Evolutionary conservation across 2,888 invertebrate genomes (phyloP).

Genomic region (Ophraella communa): DNA sequence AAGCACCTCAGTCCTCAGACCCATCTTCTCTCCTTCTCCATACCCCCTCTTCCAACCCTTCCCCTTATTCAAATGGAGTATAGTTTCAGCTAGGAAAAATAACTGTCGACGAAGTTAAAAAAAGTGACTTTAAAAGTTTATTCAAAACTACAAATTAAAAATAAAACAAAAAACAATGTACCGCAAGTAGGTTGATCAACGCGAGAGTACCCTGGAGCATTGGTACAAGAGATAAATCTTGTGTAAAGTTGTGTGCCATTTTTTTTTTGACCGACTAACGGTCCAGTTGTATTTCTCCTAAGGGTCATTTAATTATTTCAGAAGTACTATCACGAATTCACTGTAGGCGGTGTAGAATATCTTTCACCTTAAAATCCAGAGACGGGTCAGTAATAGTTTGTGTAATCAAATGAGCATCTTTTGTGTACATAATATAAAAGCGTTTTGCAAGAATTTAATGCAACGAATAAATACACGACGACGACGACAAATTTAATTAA

Average conservation of each 20-base stretch:
- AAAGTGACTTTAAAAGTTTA: background rate
- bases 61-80: too few relatives aligned
- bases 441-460: background rate
- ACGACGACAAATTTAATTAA: too few relatives aligned
- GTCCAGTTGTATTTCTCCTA: conserved; percentile 19
- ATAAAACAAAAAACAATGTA: conserved; percentile 28
- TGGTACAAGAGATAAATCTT: conserved; percentile 17
- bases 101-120: background rate
- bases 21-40: too few relatives aligned
- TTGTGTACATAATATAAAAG: background rate
- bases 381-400: background rate
- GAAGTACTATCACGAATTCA: conserved; percentile 23
- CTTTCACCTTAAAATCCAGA: conserved; percentile 6
- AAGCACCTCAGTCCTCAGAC: too few relatives aligned
- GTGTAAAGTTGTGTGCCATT: conserved; percentile 18
- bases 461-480: too few relatives aligned
- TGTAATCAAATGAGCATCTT: background rate
- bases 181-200: conserved; percentile 10
- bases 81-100: too few relatives aligned
- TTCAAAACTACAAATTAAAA: background rate
- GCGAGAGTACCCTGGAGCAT: conserved; percentile 4
- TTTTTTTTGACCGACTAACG: conserved; percentile 26
- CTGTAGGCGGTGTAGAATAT: conserved; percentile 8
- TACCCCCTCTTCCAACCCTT: too few relatives aligned
- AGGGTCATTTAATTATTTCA: conserved; percentile 25